A percentile compares a stretch with the other conserved stretches of the same genome.
These are phyloP conservation scores for Anguilla marmorata DNA, from an alignment of 2,797 vertebrate genomes.

Conservation along the genomic window DNA sequence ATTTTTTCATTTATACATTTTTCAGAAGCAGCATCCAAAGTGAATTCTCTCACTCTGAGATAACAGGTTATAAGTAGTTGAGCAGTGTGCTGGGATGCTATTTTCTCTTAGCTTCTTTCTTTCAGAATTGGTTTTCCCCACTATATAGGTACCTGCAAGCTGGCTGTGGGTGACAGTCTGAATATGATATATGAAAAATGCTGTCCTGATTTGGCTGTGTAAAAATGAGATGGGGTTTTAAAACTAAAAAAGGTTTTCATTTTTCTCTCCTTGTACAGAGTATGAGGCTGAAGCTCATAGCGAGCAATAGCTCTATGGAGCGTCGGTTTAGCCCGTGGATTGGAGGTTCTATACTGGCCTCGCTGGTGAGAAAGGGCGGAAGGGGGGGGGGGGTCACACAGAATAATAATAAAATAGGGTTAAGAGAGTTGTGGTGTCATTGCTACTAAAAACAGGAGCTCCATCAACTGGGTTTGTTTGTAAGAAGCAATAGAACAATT, in stretches of 20 bases:
- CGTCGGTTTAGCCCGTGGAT: constrained; percentile 78
- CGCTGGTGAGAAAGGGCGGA: constrained; percentile 62
- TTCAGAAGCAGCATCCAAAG: background rate
- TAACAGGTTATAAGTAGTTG: background rate
- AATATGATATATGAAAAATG: background rate
- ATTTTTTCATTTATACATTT: background rate
- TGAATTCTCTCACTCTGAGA: background rate
- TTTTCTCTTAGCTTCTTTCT: background rate
- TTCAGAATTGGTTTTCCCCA: background rate
- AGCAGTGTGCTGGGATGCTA: background rate
- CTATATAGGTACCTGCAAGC: background rate
- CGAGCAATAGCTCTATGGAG: constrained; percentile 76
- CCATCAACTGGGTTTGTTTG: background rate
- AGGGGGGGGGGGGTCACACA: background rate
- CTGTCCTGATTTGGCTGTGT: background rate
- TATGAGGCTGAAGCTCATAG: constrained; percentile 76
- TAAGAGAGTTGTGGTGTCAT: background rate
- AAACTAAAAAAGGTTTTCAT: background rate
- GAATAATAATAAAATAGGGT: too few relatives aligned
- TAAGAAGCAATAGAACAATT: background rate
- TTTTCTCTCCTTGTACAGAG: constrained; percentile 56
- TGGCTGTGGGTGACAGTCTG: background rate
- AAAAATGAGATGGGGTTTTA: background rate
- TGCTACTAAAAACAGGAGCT: background rate
- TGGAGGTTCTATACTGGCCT: constrained; percentile 75